Evolutionary conservation across 2,797 vertebrate species (phyloP), one percentile per base, ranked within the genome.

Genomic region (Danio choprae): DNA sequence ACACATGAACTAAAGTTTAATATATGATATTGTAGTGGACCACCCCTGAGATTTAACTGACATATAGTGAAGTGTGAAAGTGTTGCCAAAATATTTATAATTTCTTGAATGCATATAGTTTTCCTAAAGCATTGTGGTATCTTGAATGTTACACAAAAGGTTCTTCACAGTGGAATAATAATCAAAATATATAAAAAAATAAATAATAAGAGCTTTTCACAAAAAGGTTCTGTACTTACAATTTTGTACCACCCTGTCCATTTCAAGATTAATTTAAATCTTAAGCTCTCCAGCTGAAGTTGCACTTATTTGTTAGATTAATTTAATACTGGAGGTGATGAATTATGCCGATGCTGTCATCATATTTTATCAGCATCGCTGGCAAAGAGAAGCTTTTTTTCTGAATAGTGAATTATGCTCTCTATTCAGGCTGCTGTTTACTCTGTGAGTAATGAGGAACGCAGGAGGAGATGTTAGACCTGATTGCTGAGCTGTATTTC

Each of bases 401-500:
- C 56, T 79, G 36, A 79, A 79, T 79, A 62, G 79, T 79, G 44
- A 79, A 60, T 79, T 40, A 71, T 13, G n/a, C 3, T 59, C 13
- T 41, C 13, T 78, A 50, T 69, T 40, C 56, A 59, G 44, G 44
- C 16, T 71, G 56, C 44, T 36, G 67, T 79, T 79, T 60, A 79
- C 43, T 60, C 38, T 62, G 7, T 36, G 36, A 62, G 46, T 62
- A 62, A 62, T 71, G 76, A 70, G 56, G 12, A 53, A 48, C 22
- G 67, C 56, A 41, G 65, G 40, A 68, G 18, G 15, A 55, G 38
- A 76, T 76, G 53, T 43, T 29, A 76, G 76, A 60, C 56, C 59
- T 62, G 55, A 62, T 41, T 60, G 60, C 55, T 7, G 43, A 22
- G 43, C 38, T 29, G 13, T 50, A 70, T 58, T 55, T 46, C 22